Evolutionary conservation across 2,888 invertebrate species (phyloP).

Genomic region (Anoplius nigerrimus): DNA sequence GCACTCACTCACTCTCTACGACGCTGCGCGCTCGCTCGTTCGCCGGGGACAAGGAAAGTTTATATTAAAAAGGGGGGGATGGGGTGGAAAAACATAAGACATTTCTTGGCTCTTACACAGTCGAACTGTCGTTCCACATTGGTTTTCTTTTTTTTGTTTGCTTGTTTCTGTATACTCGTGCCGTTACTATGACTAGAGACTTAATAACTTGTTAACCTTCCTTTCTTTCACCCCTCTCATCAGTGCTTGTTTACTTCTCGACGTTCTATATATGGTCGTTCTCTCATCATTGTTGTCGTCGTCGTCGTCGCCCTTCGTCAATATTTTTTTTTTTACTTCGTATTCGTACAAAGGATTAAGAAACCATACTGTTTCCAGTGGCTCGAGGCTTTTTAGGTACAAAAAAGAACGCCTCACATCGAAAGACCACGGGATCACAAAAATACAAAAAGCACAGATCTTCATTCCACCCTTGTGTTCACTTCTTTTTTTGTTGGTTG

Average conservation of each 20-base stretch:
- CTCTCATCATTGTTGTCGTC: no score
- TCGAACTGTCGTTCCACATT: constrained; percentile 11
- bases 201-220: constrained; percentile 60
- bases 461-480: constrained; percentile 40
- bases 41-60: constrained; percentile 21
- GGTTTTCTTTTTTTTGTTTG: constrained; percentile 20
- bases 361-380: constrained; percentile 55
- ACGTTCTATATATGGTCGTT: constrained; percentile 27
- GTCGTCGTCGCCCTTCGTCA: no score
- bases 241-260: constrained; percentile 50
- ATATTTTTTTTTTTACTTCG: constrained; percentile 18
- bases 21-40: constrained; percentile 4
- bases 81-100: no score
- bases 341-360: constrained; percentile 52
- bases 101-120: constrained; percentile 28
- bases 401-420: constrained; percentile 46
- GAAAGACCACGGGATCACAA: constrained; percentile 43
- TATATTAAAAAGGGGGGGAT: background rate
- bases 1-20: background rate
- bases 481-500: constrained; percentile 21
- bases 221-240: no score
- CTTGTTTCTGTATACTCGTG: constrained; percentile 34
- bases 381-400: constrained; percentile 53
- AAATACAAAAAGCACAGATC: constrained; percentile 58
- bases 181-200: constrained; percentile 67